These are phyloP conservation scores for Xestia ashworthii DNA, from an alignment of 2,888 invertebrate genomes.

Conservation along the genomic window DNA sequence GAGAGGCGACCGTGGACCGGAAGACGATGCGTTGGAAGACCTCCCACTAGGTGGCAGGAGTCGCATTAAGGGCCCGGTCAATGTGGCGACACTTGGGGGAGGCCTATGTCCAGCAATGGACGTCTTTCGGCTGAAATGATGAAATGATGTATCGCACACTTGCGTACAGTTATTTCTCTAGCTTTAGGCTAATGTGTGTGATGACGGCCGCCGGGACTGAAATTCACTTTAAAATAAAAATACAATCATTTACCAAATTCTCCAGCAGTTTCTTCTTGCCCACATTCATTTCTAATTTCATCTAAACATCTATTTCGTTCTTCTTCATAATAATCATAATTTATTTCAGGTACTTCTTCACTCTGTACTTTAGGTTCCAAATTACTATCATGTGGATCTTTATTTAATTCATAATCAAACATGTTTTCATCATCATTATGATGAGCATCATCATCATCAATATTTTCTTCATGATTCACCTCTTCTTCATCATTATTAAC, in stretches of 20 bases:
- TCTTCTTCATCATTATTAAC: background rate
- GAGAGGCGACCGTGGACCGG: no score
- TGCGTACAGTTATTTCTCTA: no score
- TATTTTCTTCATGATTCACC: background rate
- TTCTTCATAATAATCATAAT: constrained; percentile 46
- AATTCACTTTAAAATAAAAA: background rate
- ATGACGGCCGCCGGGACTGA: background rate
- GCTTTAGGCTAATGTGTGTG: background rate
- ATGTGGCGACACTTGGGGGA: no score
- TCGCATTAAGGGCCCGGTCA: no score
- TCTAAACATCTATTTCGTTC: constrained; percentile 28
- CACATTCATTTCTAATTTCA: constrained; percentile 48
- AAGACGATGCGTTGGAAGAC: no score
- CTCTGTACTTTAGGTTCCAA: background rate
- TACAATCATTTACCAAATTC: constrained; percentile 30
- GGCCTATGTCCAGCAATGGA: no score
- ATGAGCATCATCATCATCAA: background rate
- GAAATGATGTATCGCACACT: no score
- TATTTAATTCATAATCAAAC: constrained; percentile 17
- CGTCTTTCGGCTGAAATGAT: no score
- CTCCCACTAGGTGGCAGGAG: no score
- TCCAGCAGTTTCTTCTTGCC: constrained; percentile 29
- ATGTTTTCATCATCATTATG: constrained; percentile 11
- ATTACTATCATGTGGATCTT: constrained; percentile 1
- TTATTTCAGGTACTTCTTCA: constrained; percentile 9